Base-by-base conservation (phyloP, 2,888 invertebrate species). In the Thumatha senex region DNA sequence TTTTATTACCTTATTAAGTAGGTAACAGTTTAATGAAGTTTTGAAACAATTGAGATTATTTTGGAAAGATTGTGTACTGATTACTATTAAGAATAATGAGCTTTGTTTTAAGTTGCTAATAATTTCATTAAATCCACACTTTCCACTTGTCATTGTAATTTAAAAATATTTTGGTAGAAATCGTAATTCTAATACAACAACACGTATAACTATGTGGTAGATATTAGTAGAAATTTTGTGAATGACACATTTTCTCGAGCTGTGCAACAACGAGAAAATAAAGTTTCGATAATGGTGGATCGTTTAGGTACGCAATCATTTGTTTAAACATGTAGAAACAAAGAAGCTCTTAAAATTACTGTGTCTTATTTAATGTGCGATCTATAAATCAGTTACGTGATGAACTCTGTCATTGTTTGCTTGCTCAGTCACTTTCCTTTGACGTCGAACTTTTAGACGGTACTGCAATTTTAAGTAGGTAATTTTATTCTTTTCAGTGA, bases 401-500 rank as follows among this genome's bases (percentile, higher is more conserved):
- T 78, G 69, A 68, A 75, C 72, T 65, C 71, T 80, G 78, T 81
- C 83, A 84, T 84, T 84, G 84, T 84, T 84, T 81, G 76, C 71
- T 68, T 61, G 81, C 74, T 79, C 74, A 74, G 74, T 80, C 72
- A 89, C 88, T 87, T 86, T 87, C 86, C 76, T 86, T 90, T 89
- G 88, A 89, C 89, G 89, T 90, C 86, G 86, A 88, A 83, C 76
- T 84, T 80, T 77, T 74, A 63, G 76, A 76, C 71, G 76, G 70
- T 76, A 74, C 67, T 61, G 64, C 67, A 75, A 75, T 76, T 75
- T 67, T 65, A 72, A 61, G 79, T 77, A 80, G 58, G 48, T 78
- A 82, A 81, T 79, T 84, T 80, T 74, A 72, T 74, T 62, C 74
- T 67, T 96, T 96, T 78, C 94, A 97, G 99, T 99, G 62, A 98